These are phyloP conservation scores for Embidobia sp. DNA, from an alignment of 2,888 invertebrate genomes.

Conservation along the genomic window DNA sequence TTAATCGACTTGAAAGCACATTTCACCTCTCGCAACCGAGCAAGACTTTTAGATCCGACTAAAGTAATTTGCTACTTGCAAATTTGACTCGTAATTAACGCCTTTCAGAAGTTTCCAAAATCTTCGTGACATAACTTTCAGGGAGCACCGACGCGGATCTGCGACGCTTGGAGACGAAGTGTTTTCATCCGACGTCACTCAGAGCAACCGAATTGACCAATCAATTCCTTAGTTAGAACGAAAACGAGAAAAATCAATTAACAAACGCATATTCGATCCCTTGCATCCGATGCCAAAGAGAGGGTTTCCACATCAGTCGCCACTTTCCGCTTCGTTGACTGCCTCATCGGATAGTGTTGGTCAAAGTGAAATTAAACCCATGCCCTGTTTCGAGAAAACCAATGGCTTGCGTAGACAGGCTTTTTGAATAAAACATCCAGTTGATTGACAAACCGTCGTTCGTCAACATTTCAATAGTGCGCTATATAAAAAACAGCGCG, in stretches of 20 bases:
- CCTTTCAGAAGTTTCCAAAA: constrained; percentile 49
- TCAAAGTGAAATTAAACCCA: constrained; percentile 79
- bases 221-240: constrained; percentile 69
- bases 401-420: constrained; percentile 62
- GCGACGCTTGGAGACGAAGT: no score
- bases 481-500: constrained; percentile 15
- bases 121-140: constrained; percentile 30
- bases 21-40: constrained; percentile 11
- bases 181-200: no score
- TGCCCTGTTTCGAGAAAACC: constrained; percentile 72
- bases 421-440: constrained; percentile 64
- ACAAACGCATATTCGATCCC: constrained; percentile 63
- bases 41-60: constrained; percentile 25
- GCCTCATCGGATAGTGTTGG: constrained; percentile 72
- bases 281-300: constrained; percentile 57
- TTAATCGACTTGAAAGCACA: constrained; percentile 54
- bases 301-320: constrained; percentile 70
- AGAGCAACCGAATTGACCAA: constrained; percentile 58
- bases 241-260: constrained; percentile 69
- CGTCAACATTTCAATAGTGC: constrained; percentile 57
- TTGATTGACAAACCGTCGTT: constrained; percentile 62
- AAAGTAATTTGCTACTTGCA: constrained; percentile 42
- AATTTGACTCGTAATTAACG: constrained; percentile 50
- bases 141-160: background rate
- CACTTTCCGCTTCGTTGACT: constrained; percentile 75